A percentile compares a stretch with the other conserved stretches of the same genome.
Conservation (phyloP, 2,797 vertebrate species). For the Spondyliosoma cantharus region DNA sequence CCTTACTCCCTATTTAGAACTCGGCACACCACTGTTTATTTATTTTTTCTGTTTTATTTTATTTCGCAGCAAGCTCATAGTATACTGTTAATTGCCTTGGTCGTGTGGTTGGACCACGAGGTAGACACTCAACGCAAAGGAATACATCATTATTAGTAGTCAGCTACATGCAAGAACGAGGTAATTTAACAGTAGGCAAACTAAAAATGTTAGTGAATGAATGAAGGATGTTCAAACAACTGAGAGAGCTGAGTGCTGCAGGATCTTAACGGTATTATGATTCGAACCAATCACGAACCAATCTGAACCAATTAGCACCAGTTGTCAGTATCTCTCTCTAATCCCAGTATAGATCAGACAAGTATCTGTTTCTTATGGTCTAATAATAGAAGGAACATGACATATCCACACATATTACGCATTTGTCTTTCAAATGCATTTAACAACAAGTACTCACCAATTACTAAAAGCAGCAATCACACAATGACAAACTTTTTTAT, state of each 20-base stretch:
- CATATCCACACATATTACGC: slow-evolving; percentile 16
- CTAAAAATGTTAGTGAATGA: slow-evolving; percentile 15
- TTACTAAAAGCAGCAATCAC: slow-evolving; percentile 46
- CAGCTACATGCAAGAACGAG: not conserved
- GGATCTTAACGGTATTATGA: slow-evolving; percentile 5
- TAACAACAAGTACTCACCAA: slow-evolving; percentile 26
- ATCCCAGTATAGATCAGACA: slow-evolving; percentile 15
- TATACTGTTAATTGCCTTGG: not conserved
- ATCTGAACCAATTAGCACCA: slow-evolving; percentile 1
- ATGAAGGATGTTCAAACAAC: not conserved
- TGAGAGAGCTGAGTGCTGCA: not conserved
- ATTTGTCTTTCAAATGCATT: slow-evolving; percentile 29
- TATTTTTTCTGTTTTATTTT: not conserved
- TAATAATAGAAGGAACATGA: slow-evolving; percentile 28
- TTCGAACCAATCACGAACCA: slow-evolving; percentile 29
- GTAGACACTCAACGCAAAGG: not conserved
- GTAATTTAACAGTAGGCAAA: not conserved
- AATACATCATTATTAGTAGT: not conserved
- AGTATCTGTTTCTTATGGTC: not conserved
- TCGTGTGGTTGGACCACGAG: not conserved
- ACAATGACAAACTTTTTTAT: slow-evolving; percentile 28
- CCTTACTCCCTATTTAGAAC: not conserved
- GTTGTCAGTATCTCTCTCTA: not conserved
- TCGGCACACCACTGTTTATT: not conserved
- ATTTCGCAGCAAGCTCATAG: not conserved